Conservation (phyloP, 1,140 invertebrate genomes). For the Drosophila baimaii region DNA sequence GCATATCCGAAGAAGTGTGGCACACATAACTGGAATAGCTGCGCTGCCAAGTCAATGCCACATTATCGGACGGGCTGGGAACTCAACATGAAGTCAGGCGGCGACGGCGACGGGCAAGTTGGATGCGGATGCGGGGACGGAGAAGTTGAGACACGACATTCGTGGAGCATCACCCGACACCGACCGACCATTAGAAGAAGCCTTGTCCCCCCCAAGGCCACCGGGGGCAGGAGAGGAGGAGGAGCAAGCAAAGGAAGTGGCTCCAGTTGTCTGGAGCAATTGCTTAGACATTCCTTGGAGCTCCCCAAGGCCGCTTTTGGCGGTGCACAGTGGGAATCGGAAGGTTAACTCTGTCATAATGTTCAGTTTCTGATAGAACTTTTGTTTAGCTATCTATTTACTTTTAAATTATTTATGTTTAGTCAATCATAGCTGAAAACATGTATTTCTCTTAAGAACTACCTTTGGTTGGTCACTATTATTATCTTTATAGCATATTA, state of each 20-base stretch:
- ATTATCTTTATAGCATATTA: too few species aligned
- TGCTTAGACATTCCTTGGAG: conserved; percentile 41
- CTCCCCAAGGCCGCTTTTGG: conserved; percentile 36
- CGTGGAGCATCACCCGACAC: conserved; percentile 16
- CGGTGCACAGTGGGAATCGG: conserved; percentile 19
- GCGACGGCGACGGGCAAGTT: not conserved
- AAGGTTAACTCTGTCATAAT: not conserved
- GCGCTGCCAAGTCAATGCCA: conserved; percentile 46
- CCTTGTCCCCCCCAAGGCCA: conserved; percentile 31
- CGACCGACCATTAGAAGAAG: conserved; percentile 41
- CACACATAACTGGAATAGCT: conserved; percentile 72
- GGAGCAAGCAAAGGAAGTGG: conserved; percentile 27
- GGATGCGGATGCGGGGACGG: not conserved
- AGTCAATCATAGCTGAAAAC: too few species aligned
- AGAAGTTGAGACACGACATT: conserved; percentile 21
- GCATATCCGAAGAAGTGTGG: conserved; percentile 45
- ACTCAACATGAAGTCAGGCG: not conserved
- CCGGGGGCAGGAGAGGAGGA: conserved; percentile 1
- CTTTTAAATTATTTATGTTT: too few species aligned
- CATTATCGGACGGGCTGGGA: conserved; percentile 26
- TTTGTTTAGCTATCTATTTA: too few species aligned
- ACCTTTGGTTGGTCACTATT: too few species aligned
- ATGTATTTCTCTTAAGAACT: too few species aligned
- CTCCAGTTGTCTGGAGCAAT: conserved; percentile 39
- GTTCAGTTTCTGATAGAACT: not conserved